Percentiles rank a stretch among this genome's conserved stretches.
phyloP scores from a whole-genome alignment of 2,797 vertebrate genomes.

The Mormyrus hasselquistii region DNA sequence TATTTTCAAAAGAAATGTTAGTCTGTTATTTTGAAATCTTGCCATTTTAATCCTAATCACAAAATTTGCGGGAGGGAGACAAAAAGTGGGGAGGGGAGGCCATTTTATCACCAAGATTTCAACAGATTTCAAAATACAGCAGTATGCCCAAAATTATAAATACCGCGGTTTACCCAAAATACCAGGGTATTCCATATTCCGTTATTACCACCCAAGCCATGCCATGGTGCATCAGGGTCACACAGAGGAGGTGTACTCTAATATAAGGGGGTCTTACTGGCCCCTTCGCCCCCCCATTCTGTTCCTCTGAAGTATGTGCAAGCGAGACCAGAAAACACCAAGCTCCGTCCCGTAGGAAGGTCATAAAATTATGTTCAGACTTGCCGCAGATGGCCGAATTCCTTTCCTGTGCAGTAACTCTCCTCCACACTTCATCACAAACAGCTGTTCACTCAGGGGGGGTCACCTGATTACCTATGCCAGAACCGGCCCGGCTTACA shows the following conservation, averaged over 20 bases:
- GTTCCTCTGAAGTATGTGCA: neutral
- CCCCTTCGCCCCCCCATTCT: neutral
- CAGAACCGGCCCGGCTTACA: constrained; percentile 53
- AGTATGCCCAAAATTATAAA: neutral
- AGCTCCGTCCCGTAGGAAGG: constrained; percentile 27
- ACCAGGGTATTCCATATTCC: neutral
- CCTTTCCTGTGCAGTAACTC: constrained; percentile 60
- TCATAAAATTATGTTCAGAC: constrained; percentile 69
- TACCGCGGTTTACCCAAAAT: neutral
- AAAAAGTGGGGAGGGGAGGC: neutral
- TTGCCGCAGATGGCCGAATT: constrained; percentile 67
- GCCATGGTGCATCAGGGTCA: neutral
- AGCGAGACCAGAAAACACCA: neutral
- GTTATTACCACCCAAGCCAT: neutral
- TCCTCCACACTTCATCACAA: constrained; percentile 63
- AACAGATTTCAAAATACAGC: neutral
- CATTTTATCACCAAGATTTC: neutral
- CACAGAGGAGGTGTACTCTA: neutral
- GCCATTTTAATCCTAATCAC: neutral
- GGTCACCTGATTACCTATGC: constrained; percentile 61
- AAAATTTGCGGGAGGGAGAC: neutral
- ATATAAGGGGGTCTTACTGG: neutral
- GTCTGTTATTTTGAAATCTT: neutral
- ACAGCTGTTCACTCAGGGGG: constrained; percentile 66
- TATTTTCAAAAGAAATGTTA: neutral